Evolutionary conservation across 2,797 vertebrate species (phyloP).

Genomic region (Sebastiscus tertius): DNA sequence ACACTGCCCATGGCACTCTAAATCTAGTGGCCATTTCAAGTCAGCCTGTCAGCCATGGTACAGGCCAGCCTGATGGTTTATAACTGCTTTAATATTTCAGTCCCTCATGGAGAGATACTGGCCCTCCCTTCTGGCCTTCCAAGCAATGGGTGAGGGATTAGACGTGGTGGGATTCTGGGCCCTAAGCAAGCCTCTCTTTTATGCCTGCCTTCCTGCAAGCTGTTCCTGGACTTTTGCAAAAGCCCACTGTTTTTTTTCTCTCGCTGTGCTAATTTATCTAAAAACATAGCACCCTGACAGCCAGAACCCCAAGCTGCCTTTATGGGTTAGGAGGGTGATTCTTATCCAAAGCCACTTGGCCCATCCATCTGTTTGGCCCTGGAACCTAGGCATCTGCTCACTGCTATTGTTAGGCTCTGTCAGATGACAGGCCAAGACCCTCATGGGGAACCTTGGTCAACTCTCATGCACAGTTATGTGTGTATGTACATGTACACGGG

Average conservation of each 20-base stretch:
- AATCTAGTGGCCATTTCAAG: conserved; percentile 44
- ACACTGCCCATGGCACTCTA: conserved; percentile 26
- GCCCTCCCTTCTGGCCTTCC: conserved; percentile 54
- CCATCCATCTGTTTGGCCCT: conserved; percentile 84
- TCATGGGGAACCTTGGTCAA: conserved; percentile 73
- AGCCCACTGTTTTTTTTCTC: conserved; percentile 77
- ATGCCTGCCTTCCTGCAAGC: conserved; percentile 76
- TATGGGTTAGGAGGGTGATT: conserved; percentile 72
- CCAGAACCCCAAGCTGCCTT: conserved; percentile 76
- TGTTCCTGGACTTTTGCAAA: conserved; percentile 76
- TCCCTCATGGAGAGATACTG: conserved; percentile 50
- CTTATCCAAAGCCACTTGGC: conserved; percentile 82
- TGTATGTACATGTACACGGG: conserved; percentile 26
- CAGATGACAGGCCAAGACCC: conserved; percentile 85
- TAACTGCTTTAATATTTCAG: conserved; percentile 73
- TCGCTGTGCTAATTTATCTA: conserved; percentile 83
- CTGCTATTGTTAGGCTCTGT: conserved; percentile 82
- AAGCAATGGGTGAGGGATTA: conserved; percentile 74
- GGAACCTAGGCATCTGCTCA: conserved; percentile 81
- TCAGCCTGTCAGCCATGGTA: conserved; percentile 48
- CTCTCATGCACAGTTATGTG: conserved; percentile 58
- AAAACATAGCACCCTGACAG: conserved; percentile 82
- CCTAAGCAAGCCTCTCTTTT: conserved; percentile 63
- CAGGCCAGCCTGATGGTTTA: conserved; percentile 51
- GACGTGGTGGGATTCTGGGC: conserved; percentile 64